Percentiles rank a stretch among this genome's conserved stretches.
These are phyloP conservation scores for Melieria omissa DNA, from an alignment of 2,888 invertebrate species.

Conservation along the genomic window DNA sequence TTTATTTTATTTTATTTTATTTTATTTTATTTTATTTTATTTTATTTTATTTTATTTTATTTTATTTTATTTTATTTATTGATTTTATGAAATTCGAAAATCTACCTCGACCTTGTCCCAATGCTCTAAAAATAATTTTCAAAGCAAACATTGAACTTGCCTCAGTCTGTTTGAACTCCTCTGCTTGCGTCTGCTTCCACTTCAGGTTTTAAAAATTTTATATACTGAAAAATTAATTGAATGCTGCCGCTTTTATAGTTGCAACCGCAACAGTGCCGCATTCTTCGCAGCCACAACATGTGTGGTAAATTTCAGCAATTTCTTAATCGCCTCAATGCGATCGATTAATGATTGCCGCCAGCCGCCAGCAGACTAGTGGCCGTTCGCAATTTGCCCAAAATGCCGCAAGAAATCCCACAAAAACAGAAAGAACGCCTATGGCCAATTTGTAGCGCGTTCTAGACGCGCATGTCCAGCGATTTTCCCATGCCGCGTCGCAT, in stretches of 20 bases:
- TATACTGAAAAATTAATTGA: too few relatives aligned
- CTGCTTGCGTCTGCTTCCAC: too few relatives aligned
- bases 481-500: constrained; percentile 23
- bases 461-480: constrained; percentile 1
- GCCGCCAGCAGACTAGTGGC: not conserved
- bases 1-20: constrained; percentile 8
- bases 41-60: constrained; percentile 16
- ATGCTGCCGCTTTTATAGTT: too few relatives aligned
- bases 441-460: not conserved
- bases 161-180: too few relatives aligned
- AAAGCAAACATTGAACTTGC: too few relatives aligned
- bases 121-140: too few relatives aligned
- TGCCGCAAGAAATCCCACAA: not conserved
- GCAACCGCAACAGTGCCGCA: constrained; percentile 14
- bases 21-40: constrained; percentile 5
- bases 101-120: too few relatives aligned
- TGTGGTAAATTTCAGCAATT: constrained; percentile 46
- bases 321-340: constrained; percentile 44
- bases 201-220: too few relatives aligned
- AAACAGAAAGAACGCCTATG: not conserved
- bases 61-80: constrained; percentile 14
- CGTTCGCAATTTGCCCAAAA: constrained; percentile 26
- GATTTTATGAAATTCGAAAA: not conserved
- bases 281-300: constrained; percentile 34
- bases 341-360: constrained; percentile 44